Percentiles rank a stretch among this genome's conserved stretches.
Evolutionary conservation across 2,888 invertebrate species (phyloP).

Genomic region (Gonocerus acuteangulatus): DNA sequence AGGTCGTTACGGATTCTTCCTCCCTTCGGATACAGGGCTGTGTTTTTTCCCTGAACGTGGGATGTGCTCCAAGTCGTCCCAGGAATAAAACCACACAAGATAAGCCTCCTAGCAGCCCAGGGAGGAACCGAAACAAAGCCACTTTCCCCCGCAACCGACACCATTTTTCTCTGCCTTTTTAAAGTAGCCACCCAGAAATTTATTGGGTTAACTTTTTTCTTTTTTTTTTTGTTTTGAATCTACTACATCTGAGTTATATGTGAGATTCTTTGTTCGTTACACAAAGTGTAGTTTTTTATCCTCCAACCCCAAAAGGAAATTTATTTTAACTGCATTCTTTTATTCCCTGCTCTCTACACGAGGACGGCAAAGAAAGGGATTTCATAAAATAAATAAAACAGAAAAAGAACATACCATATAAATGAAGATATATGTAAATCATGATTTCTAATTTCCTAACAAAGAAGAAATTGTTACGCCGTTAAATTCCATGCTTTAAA

Average conservation of each 20-base stretch:
- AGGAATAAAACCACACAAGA: slow-evolving; percentile 16
- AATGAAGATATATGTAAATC: neutral
- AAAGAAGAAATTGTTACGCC: neutral
- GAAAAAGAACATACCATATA: slow-evolving; percentile 1
- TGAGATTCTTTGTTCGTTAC: slow-evolving; percentile 32
- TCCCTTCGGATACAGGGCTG: neutral
- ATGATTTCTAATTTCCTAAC: neutral
- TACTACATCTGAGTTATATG: slow-evolving; percentile 36
- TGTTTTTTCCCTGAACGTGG: neutral
- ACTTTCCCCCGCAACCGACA: neutral
- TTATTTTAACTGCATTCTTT: slow-evolving; percentile 25
- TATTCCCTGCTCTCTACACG: slow-evolving; percentile 10
- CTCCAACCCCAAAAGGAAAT: slow-evolving; percentile 18
- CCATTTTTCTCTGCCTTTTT: slow-evolving; percentile 24
- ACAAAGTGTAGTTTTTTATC: slow-evolving; percentile 29
- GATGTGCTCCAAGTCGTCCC: neutral
- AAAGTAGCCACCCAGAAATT: slow-evolving; percentile 31
- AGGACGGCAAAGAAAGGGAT: slow-evolving; percentile 7
- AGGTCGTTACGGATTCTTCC: neutral
- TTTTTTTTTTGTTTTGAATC: slow-evolving; percentile 27
- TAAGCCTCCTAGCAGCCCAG: slow-evolving; percentile 19
- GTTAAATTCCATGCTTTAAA: no score
- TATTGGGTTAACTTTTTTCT: slow-evolving; percentile 32
- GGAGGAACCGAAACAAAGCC: neutral
- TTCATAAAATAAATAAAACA: slow-evolving; percentile 17